Evolutionary conservation across 2,113 vertebrate species (phyloP).

Genomic region (Lycaon pictus): DNA sequence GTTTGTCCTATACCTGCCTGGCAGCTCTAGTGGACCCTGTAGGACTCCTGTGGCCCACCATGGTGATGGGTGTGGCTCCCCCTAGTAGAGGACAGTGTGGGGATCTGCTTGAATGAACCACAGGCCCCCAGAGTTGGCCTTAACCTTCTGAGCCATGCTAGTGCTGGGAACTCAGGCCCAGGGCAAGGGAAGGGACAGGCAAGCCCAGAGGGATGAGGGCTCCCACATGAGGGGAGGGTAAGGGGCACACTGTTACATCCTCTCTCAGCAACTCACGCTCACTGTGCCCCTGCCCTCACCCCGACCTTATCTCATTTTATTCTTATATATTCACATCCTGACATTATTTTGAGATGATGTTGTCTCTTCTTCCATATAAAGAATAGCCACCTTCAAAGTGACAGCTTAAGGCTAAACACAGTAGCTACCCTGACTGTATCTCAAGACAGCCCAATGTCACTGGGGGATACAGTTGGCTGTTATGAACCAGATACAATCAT

Average conservation of each 20-base stretch:
- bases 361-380: slow-evolving; percentile 41
- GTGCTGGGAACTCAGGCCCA: neutral
- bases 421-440: neutral
- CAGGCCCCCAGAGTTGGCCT: neutral
- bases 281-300: neutral
- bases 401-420: neutral
- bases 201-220: neutral
- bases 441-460: slow-evolving; percentile 13
- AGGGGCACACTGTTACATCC: neutral
- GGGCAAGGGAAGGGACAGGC: neutral
- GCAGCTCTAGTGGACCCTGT: neutral
- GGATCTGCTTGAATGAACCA: slow-evolving; percentile 13
- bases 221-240: neutral
- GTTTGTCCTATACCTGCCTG: slow-evolving; percentile 67
- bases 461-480: neutral
- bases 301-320: slow-evolving; percentile 8
- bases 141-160: neutral
- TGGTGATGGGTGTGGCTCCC: slow-evolving; percentile 3
- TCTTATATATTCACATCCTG: neutral
- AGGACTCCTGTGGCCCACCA: neutral
- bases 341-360: slow-evolving; percentile 9
- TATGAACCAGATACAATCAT: neutral
- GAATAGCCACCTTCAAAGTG: slow-evolving; percentile 17
- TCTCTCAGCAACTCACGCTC: neutral
- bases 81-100: slow-evolving; percentile 11